phyloP scores from a whole-genome alignment of 2,113 vertebrate genomes.

The Miniopterus natalensis region DNA sequence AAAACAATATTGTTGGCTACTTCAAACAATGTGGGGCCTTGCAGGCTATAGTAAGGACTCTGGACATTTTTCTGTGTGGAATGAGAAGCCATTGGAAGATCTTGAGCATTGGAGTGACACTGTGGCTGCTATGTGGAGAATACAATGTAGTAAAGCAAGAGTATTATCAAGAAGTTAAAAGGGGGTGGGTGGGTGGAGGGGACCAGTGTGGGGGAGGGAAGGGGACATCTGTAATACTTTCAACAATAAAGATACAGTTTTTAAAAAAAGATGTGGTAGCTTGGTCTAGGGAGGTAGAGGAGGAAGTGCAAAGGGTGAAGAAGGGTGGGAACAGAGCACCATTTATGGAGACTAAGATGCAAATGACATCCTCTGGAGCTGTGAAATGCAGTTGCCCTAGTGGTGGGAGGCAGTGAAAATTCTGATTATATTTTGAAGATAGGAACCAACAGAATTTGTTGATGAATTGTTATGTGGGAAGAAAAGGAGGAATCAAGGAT shows the following conservation, averaged over 20 bases:
- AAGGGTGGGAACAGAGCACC: background rate
- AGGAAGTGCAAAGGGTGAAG: background rate
- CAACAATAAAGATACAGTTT: too few species aligned
- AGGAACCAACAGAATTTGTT: background rate
- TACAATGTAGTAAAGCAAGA: background rate
- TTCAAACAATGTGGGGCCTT: background rate
- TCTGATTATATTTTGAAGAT: slow-evolving; percentile 14
- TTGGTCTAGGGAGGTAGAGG: background rate
- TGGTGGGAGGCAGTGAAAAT: background rate
- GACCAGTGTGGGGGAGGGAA: too few species aligned
- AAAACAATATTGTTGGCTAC: background rate
- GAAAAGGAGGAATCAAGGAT: background rate
- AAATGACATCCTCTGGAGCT: background rate
- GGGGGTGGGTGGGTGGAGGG: too few species aligned
- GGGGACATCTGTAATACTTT: too few species aligned
- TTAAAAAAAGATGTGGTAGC: background rate
- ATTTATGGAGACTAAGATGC: background rate
- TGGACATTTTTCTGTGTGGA: background rate
- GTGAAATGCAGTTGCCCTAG: background rate
- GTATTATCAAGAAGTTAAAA: background rate
- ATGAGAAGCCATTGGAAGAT: background rate
- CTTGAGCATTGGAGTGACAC: background rate
- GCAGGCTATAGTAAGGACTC: background rate
- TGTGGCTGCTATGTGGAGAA: background rate
- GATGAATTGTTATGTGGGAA: background rate